These are phyloP conservation scores for Cuculus canorus DNA, from an alignment of 2,797 vertebrate genomes.

Conservation along the genomic window DNA sequence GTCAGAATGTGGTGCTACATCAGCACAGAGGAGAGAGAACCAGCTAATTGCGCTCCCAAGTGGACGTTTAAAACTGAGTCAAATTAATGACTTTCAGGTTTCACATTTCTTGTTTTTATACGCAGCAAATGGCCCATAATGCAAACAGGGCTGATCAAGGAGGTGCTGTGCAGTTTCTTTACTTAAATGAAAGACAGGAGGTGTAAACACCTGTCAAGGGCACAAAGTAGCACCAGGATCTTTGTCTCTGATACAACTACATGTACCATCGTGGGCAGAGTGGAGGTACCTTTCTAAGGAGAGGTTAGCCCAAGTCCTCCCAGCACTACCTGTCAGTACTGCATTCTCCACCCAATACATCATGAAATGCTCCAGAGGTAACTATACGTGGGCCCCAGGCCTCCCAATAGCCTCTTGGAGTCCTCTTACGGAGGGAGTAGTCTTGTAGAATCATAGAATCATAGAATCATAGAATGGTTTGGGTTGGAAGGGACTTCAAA, in stretches of 20 bases:
- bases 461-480: too few species aligned
- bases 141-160: neutral
- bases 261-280: rapidly evolving
- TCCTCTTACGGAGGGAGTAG: neutral
- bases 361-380: neutral
- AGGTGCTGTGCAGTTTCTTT: neutral
- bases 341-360: neutral
- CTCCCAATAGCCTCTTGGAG: neutral
- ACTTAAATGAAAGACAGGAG: neutral
- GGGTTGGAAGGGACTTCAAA: too few species aligned
- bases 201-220: rapidly evolving
- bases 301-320: neutral
- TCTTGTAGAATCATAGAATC: too few species aligned
- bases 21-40: neutral
- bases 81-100: neutral
- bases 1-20: neutral
- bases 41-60: neutral
- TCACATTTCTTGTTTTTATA: neutral
- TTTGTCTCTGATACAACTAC: neutral
- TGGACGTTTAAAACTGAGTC: neutral
- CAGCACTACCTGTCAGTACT: neutral
- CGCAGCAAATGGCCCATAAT: neutral
- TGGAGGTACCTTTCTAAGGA: neutral
- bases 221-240: neutral
- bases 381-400: too few species aligned